phyloP scores from a whole-genome alignment of 2,113 vertebrate genomes.

The Rhagologus leucostigma region DNA sequence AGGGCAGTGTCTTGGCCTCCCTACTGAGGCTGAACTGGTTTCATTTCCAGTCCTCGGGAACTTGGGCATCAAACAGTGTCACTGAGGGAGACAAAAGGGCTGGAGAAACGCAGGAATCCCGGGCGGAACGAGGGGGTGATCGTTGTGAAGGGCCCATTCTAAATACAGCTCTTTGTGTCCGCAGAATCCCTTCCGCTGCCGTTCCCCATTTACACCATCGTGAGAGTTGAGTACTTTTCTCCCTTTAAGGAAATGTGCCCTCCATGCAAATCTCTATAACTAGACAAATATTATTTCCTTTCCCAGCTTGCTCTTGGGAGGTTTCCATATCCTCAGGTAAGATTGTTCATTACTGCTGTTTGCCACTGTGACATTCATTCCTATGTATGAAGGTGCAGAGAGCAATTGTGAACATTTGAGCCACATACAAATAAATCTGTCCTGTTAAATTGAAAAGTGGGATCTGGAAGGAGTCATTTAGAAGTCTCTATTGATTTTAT shows the following conservation, averaged over 20 bases:
- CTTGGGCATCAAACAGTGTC: background rate
- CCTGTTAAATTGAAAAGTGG: conserved; percentile 79
- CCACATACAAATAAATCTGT: conserved; percentile 78
- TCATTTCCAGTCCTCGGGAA: conserved; percentile 1
- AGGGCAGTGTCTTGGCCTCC: background rate
- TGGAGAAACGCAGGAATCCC: background rate
- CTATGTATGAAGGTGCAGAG: conserved; percentile 82
- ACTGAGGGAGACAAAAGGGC: background rate
- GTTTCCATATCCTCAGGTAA: conserved; percentile 99
- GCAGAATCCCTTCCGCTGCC: conserved; percentile 1
- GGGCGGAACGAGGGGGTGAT: background rate
- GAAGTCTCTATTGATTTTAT: conserved; percentile 67
- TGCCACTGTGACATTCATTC: conserved; percentile 81
- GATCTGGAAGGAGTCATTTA: conserved; percentile 71
- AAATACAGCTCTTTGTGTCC: conserved; percentile 55
- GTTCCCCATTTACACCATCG: background rate
- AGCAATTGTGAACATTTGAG: conserved; percentile 74
- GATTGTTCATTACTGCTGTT: conserved; percentile 76
- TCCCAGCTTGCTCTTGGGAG: conserved; percentile 93
- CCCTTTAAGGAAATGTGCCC: conserved; percentile 72
- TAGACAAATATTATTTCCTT: conserved; percentile 82
- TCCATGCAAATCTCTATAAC: conserved; percentile 79
- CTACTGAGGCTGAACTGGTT: conserved; percentile 27
- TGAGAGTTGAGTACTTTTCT: conserved; percentile 66
- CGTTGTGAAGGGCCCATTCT: conserved; percentile 38